Conservation (phyloP, 2,888 invertebrate genomes). For the Pristionchus fissidentatus region DNA sequence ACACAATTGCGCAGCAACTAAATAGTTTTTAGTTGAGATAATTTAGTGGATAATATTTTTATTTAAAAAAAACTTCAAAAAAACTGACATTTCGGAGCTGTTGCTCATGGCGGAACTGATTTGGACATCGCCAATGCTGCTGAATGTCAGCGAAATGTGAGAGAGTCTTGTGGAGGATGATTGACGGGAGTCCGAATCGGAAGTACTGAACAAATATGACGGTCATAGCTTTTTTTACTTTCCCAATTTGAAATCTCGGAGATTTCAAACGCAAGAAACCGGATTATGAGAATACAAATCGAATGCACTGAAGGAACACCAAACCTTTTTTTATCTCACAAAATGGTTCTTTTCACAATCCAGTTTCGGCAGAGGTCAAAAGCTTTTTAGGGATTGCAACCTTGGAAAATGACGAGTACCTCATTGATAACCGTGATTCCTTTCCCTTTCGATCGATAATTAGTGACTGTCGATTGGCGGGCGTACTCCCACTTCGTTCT, state of each 20-base stretch:
- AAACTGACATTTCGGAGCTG: slow-evolving; percentile 29
- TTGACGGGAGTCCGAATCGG: slow-evolving; percentile 47
- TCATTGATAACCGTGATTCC: slow-evolving; percentile 13
- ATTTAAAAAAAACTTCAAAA: too few relatives aligned
- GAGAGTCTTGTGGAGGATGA: slow-evolving; percentile 39
- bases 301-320: background rate
- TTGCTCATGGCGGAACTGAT: background rate
- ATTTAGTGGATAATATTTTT: too few relatives aligned
- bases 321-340: too few relatives aligned
- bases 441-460: slow-evolving; percentile 14
- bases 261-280: too few relatives aligned
- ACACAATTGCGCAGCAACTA: too few relatives aligned
- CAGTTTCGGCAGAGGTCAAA: too few relatives aligned
- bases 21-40: too few relatives aligned
- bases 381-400: too few relatives aligned
- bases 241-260: too few relatives aligned
- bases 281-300: background rate
- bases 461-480: slow-evolving; percentile 6
- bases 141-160: slow-evolving; percentile 6
- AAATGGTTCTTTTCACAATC: background rate
- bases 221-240: background rate
- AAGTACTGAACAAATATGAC: slow-evolving; percentile 35
- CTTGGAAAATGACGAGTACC: background rate
- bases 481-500: slow-evolving; percentile 7
- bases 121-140: slow-evolving; percentile 14